These are phyloP conservation scores for Drosophila diplacantha DNA, from an alignment of 2,888 invertebrate genomes.

Conservation along the genomic window DNA sequence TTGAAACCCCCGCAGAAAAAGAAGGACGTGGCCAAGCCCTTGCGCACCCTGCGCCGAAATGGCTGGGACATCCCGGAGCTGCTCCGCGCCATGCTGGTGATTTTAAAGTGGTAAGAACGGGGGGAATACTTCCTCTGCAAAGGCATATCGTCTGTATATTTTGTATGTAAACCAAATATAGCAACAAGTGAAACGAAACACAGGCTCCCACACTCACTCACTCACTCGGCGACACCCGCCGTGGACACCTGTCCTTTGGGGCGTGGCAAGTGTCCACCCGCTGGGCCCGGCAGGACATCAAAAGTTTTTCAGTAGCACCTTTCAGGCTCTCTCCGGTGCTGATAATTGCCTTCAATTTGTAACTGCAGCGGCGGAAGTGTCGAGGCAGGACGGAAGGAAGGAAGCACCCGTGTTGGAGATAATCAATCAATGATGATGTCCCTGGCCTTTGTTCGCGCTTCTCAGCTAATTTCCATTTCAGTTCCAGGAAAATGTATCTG, in stretches of 20 bases:
- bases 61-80: conserved; percentile 58
- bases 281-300: conserved; percentile 22
- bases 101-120: conserved; percentile 52
- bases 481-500: neutral
- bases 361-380: conserved; percentile 28
- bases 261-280: conserved; percentile 4
- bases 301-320: conserved; percentile 18
- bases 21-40: conserved; percentile 43
- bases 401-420: conserved; percentile 15
- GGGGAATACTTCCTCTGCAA: neutral
- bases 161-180: conserved; percentile 41
- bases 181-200: conserved; percentile 34
- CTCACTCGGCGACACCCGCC: conserved; percentile 3
- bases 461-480: conserved; percentile 5
- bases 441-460: conserved; percentile 9
- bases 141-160: conserved; percentile 1
- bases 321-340: neutral
- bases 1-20: conserved; percentile 38
- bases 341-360: conserved; percentile 34
- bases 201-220: neutral
- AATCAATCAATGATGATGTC: conserved; percentile 19
- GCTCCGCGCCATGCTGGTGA: conserved; percentile 34
- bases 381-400: conserved; percentile 6
- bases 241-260: conserved; percentile 10
- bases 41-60: conserved; percentile 51